Base-by-base conservation (phyloP, 2,888 invertebrate genomes). In the Chymomyza amoena region DNA sequence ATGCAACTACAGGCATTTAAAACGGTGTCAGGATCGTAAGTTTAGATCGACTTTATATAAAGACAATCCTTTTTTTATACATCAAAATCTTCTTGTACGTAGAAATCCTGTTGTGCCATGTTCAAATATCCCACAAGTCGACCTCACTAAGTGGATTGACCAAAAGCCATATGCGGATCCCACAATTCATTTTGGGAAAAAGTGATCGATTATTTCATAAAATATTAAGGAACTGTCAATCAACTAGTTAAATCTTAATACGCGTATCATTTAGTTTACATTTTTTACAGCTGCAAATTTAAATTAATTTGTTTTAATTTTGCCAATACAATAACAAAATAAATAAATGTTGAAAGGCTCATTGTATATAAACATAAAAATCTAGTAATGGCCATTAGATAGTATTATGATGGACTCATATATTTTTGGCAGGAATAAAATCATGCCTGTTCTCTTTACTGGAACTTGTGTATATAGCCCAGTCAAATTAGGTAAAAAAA, bases 1-100 rank as follows among this genome's bases (percentile, higher is more conserved):
- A 94, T 96, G 89, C 96, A 96, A 89, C 93, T 93, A 0, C 93
- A 93, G 78, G 95, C 95, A 0, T 96, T 96, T 89, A 93, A 94
- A 85, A 91, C 93, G 73, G 93, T 95, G 76, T 94, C 95, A 0
- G 82, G 92, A 79, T 87, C 89, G 94, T 94, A 92, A 93, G 92
- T 91, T 75, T 18, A 13, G 18, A 18, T 36, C 15, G 20, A n/a
- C 51, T 39, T 68, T 18, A 50, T 6, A 28, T 39, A 71, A 59
- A 39, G 32, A 39, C 4, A 51, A 4, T 1, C 3, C 13, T 15
- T 9, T 32, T 32, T 6, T 5, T 20, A 9, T 64, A 1, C 32
- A 32, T 32, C 6, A 32, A 32, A 5, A 20, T 66, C 64, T 61
- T 80, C 87, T 75, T 76, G 68, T 69, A 25, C 91, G 91, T 87